Percentiles rank a stretch among this genome's conserved stretches.
These are phyloP conservation scores for Eleginops maclovinus DNA, from an alignment of 2,113 vertebrate genomes.

Conservation along the genomic window DNA sequence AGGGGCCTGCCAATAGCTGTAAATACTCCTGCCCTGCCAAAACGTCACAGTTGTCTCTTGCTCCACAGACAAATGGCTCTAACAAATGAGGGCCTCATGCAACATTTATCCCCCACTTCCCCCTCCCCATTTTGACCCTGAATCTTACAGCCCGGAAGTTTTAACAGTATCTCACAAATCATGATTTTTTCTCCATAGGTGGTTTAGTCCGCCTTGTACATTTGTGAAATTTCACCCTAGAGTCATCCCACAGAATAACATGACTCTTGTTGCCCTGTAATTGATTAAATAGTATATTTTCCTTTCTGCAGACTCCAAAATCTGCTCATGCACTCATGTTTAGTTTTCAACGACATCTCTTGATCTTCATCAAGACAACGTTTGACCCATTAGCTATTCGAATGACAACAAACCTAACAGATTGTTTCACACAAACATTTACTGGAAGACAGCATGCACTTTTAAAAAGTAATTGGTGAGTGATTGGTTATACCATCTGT, in stretches of 20 bases:
- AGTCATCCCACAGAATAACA: not conserved
- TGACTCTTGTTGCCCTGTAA: not conserved
- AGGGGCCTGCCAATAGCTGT: slow-evolving; percentile 70
- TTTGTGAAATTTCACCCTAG: not conserved
- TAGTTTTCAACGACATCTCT: not conserved
- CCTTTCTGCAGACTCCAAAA: no score
- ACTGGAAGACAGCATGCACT: no score
- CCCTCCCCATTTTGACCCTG: slow-evolving; percentile 19
- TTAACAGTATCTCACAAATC: not conserved
- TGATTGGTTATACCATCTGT: no score
- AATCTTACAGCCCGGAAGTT: slow-evolving; percentile 12
- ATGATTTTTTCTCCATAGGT: not conserved
- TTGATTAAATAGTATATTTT: not conserved
- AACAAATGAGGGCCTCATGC: slow-evolving; percentile 60
- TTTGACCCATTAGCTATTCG: no score
- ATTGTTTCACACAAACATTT: no score
- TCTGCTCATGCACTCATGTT: no score
- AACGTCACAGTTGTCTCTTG: slow-evolving; percentile 71
- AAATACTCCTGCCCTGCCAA: slow-evolving; percentile 73
- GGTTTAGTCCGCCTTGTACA: not conserved
- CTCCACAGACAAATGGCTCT: slow-evolving; percentile 68
- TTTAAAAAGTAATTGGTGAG: no score
- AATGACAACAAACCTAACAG: no score
- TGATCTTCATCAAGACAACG: not conserved
- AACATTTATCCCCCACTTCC: slow-evolving; percentile 36